Percentiles rank a stretch among this genome's conserved stretches.
phyloP scores from a whole-genome alignment of 2,888 invertebrate species.

The Spilarctia lutea region DNA sequence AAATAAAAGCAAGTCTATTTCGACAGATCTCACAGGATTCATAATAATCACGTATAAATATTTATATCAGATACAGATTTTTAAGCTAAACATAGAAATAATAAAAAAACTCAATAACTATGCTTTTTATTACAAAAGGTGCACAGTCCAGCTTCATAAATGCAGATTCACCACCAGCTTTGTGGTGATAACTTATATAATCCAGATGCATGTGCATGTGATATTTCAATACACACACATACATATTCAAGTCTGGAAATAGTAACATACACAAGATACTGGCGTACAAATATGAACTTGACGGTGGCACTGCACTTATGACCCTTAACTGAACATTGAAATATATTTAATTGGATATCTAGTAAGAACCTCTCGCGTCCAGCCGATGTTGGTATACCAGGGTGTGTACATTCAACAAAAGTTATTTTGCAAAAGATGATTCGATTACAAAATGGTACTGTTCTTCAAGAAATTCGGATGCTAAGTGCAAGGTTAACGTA shows the following conservation, averaged over 20 bases:
- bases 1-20: background rate
- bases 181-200: no score
- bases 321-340: background rate
- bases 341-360: slow-evolving; percentile 48
- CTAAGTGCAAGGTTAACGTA: slow-evolving; percentile 60
- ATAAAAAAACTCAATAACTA: background rate
- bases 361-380: slow-evolving; percentile 57
- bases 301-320: no score
- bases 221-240: no score
- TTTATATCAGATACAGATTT: background rate
- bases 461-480: slow-evolving; percentile 61
- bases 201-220: no score
- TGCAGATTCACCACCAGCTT: no score
- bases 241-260: no score
- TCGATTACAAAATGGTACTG: slow-evolving; percentile 65
- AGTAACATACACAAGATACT: no score
- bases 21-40: background rate
- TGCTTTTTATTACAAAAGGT: no score
- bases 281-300: no score
- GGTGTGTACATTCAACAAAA: slow-evolving; percentile 61
- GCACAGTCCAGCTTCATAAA: no score
- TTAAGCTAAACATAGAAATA: background rate
- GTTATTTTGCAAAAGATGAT: slow-evolving; percentile 55
- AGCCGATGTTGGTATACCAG: slow-evolving; percentile 56
- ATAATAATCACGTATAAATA: background rate